Percentiles rank a stretch among this genome's conserved stretches.
Evolutionary conservation across 2,113 vertebrate genomes (phyloP).

Genomic region (Henicopernis longicauda): DNA sequence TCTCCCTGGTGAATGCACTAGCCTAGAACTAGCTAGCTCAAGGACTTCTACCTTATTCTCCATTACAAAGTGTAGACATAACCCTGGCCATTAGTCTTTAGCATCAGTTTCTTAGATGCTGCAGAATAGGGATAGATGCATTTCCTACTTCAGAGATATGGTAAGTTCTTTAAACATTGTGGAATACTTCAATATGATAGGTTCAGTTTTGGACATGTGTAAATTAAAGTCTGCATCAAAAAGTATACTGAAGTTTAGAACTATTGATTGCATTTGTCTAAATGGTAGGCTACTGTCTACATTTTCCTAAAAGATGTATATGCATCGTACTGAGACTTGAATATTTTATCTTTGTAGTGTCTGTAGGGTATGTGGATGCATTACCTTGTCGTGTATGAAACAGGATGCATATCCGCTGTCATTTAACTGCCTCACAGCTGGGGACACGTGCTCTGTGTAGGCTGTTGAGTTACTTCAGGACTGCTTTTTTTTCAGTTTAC

Average conservation of each 20-base stretch:
- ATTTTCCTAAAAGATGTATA: background rate
- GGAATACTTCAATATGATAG: background rate
- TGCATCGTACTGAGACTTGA: background rate
- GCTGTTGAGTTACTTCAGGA: background rate
- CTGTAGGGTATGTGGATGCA: background rate
- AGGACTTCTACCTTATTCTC: background rate
- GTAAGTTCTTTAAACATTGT: background rate
- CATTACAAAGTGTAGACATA: background rate
- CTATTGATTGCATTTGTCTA: background rate
- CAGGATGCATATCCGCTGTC: background rate
- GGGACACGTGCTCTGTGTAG: background rate
- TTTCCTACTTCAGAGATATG: background rate
- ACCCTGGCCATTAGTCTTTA: background rate
- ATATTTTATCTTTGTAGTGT: background rate
- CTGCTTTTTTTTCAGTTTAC: background rate
- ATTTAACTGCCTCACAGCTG: background rate
- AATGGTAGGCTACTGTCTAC: background rate
- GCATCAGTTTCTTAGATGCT: background rate
- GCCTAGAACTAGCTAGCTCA: background rate
- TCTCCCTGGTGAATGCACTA: background rate
- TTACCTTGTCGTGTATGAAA: background rate
- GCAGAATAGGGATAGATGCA: background rate
- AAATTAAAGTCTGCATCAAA: background rate
- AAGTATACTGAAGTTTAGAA: background rate
- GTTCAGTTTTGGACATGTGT: background rate